These are phyloP conservation scores for Chaenocephalus aceratus DNA, from an alignment of 2,113 vertebrate species.

Conservation along the genomic window DNA sequence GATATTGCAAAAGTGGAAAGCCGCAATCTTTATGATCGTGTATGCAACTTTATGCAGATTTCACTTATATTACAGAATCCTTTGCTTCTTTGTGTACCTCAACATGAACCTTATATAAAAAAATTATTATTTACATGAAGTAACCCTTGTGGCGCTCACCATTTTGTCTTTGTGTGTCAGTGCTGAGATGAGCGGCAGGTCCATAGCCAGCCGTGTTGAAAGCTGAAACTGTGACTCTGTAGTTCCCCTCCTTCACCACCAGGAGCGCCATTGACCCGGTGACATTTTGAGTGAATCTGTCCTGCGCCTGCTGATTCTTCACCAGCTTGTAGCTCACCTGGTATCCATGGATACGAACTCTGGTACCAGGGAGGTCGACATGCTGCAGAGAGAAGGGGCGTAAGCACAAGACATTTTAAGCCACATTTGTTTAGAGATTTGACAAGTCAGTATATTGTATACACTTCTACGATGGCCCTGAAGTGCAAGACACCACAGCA, in stretches of 20 bases:
- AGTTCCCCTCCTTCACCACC: conserved; percentile 26
- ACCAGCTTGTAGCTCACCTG: conserved; percentile 48
- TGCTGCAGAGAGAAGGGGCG: conserved; percentile 36
- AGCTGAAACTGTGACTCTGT: conserved; percentile 24
- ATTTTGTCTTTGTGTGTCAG: neutral
- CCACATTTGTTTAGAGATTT: neutral
- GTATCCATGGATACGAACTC: conserved; percentile 64
- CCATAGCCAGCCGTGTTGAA: conserved; percentile 56
- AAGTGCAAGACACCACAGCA: too few species aligned
- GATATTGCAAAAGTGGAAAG: conserved; percentile 28
- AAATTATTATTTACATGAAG: neutral
- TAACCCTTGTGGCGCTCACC: conserved; percentile 13
- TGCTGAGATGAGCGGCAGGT: conserved; percentile 25
- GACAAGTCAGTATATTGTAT: too few species aligned
- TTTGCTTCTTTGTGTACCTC: neutral
- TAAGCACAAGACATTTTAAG: neutral
- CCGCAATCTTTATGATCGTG: rapidly evolving
- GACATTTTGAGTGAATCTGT: neutral
- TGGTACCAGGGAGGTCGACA: conserved; percentile 5
- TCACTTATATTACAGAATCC: neutral
- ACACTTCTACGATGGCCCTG: too few species aligned
- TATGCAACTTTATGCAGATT: neutral
- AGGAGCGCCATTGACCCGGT: conserved; percentile 10
- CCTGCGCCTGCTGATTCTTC: neutral
- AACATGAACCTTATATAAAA: neutral